Evolutionary conservation across 1,140 invertebrate genomes (phyloP).

Genomic region (Homalodisca vitripennis): DNA sequence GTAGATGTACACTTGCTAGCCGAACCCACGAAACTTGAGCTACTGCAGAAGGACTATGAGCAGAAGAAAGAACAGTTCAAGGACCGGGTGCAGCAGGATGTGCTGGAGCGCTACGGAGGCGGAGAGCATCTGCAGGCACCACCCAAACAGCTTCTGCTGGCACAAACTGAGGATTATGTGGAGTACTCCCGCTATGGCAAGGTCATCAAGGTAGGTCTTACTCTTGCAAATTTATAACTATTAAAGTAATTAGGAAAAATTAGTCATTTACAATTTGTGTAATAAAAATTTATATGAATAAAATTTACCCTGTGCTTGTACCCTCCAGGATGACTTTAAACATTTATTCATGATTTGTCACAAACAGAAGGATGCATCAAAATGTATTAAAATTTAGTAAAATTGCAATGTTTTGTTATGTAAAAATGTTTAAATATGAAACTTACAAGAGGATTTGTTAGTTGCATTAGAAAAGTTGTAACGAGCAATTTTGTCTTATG

Average conservation of each 20-base stretch:
- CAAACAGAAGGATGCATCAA: too few relatives aligned
- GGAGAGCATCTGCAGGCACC: slow-evolving; percentile 87
- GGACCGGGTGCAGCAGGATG: slow-evolving; percentile 62
- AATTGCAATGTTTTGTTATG: too few relatives aligned
- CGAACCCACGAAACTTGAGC: slow-evolving; percentile 95
- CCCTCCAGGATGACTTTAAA: too few relatives aligned
- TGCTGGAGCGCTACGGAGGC: slow-evolving; percentile 88
- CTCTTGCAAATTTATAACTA: background rate
- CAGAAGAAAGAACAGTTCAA: slow-evolving; percentile 68
- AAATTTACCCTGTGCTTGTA: too few relatives aligned
- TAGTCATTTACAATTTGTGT: background rate
- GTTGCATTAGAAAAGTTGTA: too few relatives aligned
- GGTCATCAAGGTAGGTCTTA: slow-evolving; percentile 56
- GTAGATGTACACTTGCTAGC: slow-evolving; percentile 96
- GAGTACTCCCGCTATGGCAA: slow-evolving; percentile 95
- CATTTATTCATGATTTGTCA: too few relatives aligned
- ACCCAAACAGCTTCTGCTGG: slow-evolving; percentile 81
- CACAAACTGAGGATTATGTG: slow-evolving; percentile 94
- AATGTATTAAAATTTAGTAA: too few relatives aligned
- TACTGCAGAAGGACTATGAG: slow-evolving; percentile 87
- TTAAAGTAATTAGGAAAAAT: too few relatives aligned
- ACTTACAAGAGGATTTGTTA: too few relatives aligned
- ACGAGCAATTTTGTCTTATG: too few relatives aligned
- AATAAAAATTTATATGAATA: background rate
- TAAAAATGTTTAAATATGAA: too few relatives aligned